Conservation (phyloP, 2,797 vertebrate species). For the Hydrolagus colliei region DNA sequence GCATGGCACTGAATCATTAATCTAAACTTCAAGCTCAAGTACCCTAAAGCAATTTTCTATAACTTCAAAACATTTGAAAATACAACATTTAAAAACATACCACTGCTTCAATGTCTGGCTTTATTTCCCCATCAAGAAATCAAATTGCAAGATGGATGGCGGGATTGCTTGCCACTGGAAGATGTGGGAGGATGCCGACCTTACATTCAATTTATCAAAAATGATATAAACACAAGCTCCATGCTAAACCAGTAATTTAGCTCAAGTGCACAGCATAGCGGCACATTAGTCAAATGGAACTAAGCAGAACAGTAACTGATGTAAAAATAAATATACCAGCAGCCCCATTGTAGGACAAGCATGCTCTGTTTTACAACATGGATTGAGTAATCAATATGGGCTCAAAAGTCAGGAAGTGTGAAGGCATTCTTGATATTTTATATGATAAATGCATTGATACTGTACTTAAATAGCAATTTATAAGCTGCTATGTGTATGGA, state of each 20-base stretch:
- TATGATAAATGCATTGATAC: background rate
- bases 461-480: background rate
- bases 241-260: background rate
- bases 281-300: background rate
- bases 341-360: background rate
- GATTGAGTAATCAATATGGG: background rate
- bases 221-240: background rate
- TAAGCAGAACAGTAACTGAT: background rate
- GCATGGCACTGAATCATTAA: background rate
- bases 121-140: background rate
- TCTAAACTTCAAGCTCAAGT: conserved; percentile 16
- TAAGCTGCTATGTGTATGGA: background rate
- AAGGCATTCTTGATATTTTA: background rate
- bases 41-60: background rate
- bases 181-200: background rate
- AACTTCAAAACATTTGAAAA: background rate
- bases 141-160: background rate
- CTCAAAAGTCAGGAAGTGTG: background rate
- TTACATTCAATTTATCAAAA: background rate
- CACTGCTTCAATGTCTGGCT: conserved; percentile 1
- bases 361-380: background rate
- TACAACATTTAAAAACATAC: background rate
- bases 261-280: background rate
- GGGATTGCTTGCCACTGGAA: background rate
- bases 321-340: background rate